Evolutionary conservation across 1,140 invertebrate genomes (phyloP).

Genomic region (Trichomalopsis sarcophagae): DNA sequence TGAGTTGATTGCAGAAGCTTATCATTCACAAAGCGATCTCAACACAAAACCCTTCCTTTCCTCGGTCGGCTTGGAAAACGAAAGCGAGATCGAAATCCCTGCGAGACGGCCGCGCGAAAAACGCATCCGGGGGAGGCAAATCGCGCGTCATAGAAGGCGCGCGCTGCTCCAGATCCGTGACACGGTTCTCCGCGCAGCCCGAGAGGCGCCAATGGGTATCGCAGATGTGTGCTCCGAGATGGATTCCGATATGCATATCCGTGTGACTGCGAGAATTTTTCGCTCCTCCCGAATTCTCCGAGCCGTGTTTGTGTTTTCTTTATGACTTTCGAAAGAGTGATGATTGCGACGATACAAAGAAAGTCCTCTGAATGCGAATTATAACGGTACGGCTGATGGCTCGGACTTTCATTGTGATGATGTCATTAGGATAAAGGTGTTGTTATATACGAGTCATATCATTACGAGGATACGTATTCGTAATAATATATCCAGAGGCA

Average conservation of each 20-base stretch:
- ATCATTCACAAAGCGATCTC: no score
- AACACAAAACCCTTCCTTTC: no score
- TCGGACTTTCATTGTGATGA: neutral
- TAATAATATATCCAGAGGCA: no score
- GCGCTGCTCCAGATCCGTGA: slow-evolving; percentile 73
- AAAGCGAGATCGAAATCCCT: slow-evolving; percentile 22
- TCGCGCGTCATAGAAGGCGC: slow-evolving; percentile 60
- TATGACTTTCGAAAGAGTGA: neutral
- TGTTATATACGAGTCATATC: neutral
- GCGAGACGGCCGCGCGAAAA: neutral
- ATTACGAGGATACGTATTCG: neutral
- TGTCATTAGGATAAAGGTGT: neutral
- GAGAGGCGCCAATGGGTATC: slow-evolving; percentile 45
- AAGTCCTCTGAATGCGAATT: neutral
- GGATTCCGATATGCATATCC: slow-evolving; percentile 55
- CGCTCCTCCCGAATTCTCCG: no score
- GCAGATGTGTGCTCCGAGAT: slow-evolving; percentile 56
- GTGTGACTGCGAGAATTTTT: slow-evolving; percentile 7
- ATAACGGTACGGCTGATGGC: neutral
- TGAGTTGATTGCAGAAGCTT: no score
- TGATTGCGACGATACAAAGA: neutral
- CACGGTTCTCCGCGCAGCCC: slow-evolving; percentile 69
- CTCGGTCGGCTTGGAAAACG: neutral
- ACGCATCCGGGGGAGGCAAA: slow-evolving; percentile 47
- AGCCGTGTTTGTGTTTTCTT: neutral